Percentiles rank a stretch among this genome's conserved stretches.
Evolutionary conservation across 1,140 invertebrate genomes (phyloP).

Genomic region (Caligus rogercresseyi): DNA sequence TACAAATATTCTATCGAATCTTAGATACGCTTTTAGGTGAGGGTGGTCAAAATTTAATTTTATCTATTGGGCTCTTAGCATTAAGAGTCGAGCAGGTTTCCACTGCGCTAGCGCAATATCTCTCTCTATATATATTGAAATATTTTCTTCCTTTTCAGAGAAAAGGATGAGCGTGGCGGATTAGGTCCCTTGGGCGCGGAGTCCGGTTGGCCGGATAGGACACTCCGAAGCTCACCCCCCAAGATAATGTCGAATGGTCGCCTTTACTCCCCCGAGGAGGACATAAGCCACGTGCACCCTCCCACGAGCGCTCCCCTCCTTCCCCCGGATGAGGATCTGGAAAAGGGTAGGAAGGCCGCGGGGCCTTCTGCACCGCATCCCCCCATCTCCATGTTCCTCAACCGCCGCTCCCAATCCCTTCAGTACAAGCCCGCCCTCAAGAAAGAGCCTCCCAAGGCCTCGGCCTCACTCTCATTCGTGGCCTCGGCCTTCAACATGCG

Average conservation of each 20-base stretch:
- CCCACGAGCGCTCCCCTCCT: neutral
- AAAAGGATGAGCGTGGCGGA: too few species aligned
- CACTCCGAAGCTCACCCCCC: too few species aligned
- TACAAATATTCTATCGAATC: too few species aligned
- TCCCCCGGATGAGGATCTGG: neutral
- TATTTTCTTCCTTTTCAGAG: too few species aligned
- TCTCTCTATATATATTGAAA: too few species aligned
- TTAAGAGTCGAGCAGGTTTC: too few species aligned
- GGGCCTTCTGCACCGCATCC: neutral
- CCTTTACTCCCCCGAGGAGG: neutral
- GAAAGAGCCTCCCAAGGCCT: neutral
- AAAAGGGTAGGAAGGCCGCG: neutral
- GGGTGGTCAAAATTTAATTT: too few species aligned
- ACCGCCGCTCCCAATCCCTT: neutral
- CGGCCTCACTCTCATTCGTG: neutral
- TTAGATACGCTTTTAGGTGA: too few species aligned
- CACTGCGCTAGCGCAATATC: too few species aligned
- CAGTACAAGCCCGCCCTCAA: neutral
- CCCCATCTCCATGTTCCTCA: neutral
- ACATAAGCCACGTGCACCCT: neutral
- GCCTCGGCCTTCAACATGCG: neutral
- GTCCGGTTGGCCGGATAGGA: too few species aligned
- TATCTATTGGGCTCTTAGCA: too few species aligned
- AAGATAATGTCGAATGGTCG: neutral
- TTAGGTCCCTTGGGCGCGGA: too few species aligned